phyloP scores from a whole-genome alignment of 53 echinoderm and acorn worm species.

The Holothuria leucospilota region DNA sequence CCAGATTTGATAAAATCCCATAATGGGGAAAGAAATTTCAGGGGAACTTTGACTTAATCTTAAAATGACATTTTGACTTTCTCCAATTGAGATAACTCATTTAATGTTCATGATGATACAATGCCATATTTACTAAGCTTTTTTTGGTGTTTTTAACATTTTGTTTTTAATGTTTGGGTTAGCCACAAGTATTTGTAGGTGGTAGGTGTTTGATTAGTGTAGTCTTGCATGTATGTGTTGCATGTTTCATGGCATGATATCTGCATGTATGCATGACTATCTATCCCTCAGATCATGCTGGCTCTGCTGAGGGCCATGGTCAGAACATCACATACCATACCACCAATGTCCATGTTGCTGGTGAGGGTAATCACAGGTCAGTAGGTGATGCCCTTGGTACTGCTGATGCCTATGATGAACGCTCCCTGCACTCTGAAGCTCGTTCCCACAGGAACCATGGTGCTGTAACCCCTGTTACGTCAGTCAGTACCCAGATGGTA shows the following conservation, averaged over 20 bases:
- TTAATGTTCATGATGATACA: too few relatives aligned
- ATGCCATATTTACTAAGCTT: too few relatives aligned
- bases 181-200: too few relatives aligned
- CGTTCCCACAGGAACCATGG: constrained; percentile 56
- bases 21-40: too few relatives aligned
- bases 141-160: too few relatives aligned
- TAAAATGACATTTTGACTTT: too few relatives aligned
- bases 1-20: too few relatives aligned
- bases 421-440: constrained; percentile 60
- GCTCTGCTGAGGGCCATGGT: constrained; percentile 52
- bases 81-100: too few relatives aligned
- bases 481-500: constrained; percentile 74
- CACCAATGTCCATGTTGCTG: constrained; percentile 79
- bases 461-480: constrained; percentile 46
- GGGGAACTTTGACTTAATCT: too few relatives aligned
- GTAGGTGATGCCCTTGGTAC: constrained; percentile 60
- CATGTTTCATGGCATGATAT: constrained; percentile 30
- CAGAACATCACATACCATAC: constrained; percentile 79
- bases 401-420: constrained; percentile 50
- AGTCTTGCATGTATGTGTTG: background rate
- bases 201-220: too few relatives aligned
- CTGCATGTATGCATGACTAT: constrained; percentile 11
- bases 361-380: constrained; percentile 37
- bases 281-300: constrained; percentile 30
- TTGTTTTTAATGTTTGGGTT: too few relatives aligned